These are phyloP conservation scores for Ctenochaetus hawaiiensis DNA, from an alignment of 2,797 vertebrate genomes.

Conservation along the genomic window DNA sequence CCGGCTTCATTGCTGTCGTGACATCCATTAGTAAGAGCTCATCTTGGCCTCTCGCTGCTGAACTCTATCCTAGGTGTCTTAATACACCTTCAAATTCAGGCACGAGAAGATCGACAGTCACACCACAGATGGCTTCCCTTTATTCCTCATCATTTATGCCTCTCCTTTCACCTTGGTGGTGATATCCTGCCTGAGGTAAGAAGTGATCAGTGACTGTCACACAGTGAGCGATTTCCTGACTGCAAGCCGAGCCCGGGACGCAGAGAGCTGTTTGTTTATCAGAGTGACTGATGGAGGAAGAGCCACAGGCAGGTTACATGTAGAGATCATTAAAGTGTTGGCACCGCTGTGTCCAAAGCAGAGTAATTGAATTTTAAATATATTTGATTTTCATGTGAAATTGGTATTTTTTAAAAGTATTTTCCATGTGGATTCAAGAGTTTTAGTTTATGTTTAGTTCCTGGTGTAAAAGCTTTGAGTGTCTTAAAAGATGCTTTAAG, in stretches of 20 bases:
- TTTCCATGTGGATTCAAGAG: too few species aligned
- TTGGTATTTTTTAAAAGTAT: too few species aligned
- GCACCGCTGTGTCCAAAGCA: background rate
- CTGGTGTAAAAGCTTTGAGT: too few species aligned
- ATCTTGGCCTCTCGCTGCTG: constrained; percentile 15
- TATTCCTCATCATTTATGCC: constrained; percentile 85
- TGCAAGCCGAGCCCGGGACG: constrained; percentile 20
- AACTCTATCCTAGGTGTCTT: constrained; percentile 73
- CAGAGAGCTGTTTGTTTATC: constrained; percentile 39
- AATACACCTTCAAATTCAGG: constrained; percentile 87
- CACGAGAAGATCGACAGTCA: constrained; percentile 87
- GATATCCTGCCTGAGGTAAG: constrained; percentile 88
- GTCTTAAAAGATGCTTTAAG: too few species aligned
- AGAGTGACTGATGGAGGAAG: constrained; percentile 9
- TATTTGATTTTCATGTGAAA: too few species aligned
- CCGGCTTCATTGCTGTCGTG: constrained; percentile 9
- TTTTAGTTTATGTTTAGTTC: too few species aligned
- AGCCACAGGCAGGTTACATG: constrained; percentile 2
- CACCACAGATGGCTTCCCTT: constrained; percentile 80
- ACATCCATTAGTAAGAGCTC: constrained; percentile 10
- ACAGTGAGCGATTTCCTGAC: constrained; percentile 42
- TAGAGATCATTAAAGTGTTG: background rate
- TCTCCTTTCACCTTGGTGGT: constrained; percentile 83
- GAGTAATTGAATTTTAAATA: background rate
- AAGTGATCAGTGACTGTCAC: constrained; percentile 49